Evolutionary conservation across 2,888 invertebrate species (phyloP).

Genomic region (Apodemia zela): DNA sequence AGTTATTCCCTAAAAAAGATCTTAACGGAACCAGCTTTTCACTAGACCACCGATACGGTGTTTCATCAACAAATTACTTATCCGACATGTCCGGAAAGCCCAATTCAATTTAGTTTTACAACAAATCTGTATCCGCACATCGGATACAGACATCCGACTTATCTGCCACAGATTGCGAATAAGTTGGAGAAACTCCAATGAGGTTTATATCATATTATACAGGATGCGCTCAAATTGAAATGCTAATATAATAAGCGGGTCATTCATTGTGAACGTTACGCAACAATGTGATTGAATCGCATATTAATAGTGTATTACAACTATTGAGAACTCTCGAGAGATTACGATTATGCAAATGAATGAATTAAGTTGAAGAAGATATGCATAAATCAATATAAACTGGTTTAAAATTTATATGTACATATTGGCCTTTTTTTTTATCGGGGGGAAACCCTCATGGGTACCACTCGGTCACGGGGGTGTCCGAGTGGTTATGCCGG

Average conservation of each 20-base stretch:
- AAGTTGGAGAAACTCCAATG: slow-evolving; percentile 5
- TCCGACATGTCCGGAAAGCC: background rate
- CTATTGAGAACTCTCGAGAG: background rate
- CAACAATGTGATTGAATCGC: slow-evolving; percentile 9
- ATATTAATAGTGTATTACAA: slow-evolving; percentile 13
- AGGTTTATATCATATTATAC: slow-evolving; percentile 12
- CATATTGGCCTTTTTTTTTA: no score
- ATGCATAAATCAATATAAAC: background rate
- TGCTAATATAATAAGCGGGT: slow-evolving; percentile 14
- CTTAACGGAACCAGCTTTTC: no score
- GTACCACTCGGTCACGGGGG: no score
- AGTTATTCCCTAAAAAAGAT: no score
- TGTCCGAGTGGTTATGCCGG: no score
- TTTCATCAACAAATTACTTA: no score
- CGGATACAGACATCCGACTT: background rate
- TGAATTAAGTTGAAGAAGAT: background rate
- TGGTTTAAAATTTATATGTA: no score
- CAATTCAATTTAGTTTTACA: background rate
- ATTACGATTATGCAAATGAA: background rate
- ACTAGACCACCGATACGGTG: no score
- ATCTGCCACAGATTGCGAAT: slow-evolving; percentile 8
- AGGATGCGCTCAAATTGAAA: slow-evolving; percentile 6
- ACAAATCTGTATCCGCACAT: background rate
- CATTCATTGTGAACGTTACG: slow-evolving; percentile 9
- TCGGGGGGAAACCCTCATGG: no score